phyloP scores from a whole-genome alignment of 2,888 invertebrate species.

The Cryptus armator region DNA sequence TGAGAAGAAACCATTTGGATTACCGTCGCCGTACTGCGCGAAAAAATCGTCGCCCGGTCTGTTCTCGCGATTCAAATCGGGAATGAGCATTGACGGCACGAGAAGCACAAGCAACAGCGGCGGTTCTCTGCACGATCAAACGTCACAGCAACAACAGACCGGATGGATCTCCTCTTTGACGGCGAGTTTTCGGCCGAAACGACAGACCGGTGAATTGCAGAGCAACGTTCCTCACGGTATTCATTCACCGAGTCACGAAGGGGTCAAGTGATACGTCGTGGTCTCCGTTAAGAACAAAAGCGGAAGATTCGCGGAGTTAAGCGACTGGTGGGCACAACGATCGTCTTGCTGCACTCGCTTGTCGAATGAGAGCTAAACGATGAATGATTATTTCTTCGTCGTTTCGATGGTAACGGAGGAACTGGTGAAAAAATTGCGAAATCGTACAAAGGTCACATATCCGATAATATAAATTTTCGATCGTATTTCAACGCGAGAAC shows the following conservation, averaged over 20 bases:
- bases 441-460: neutral
- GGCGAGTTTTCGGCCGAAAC: slow-evolving; percentile 82
- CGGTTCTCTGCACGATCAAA: slow-evolving; percentile 79
- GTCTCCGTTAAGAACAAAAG: slow-evolving; percentile 74
- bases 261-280: slow-evolving; percentile 82
- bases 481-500: neutral
- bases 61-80: slow-evolving; percentile 82
- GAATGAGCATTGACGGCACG: slow-evolving; percentile 83
- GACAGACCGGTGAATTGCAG: slow-evolving; percentile 74
- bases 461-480: neutral
- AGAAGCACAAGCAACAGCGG: slow-evolving; percentile 82
- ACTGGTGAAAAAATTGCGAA: neutral
- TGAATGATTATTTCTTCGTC: slow-evolving; percentile 37
- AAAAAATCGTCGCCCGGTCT: slow-evolving; percentile 82
- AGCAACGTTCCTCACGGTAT: slow-evolving; percentile 75
- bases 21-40: slow-evolving; percentile 76
- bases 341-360: slow-evolving; percentile 80
- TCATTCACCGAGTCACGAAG: slow-evolving; percentile 80
- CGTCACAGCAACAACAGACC: slow-evolving; percentile 76
- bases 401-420: slow-evolving; percentile 23
- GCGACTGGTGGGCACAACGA: slow-evolving; percentile 80
- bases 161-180: slow-evolving; percentile 84
- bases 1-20: slow-evolving; percentile 73
- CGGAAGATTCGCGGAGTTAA: slow-evolving; percentile 74
- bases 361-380: slow-evolving; percentile 62